Conservation (phyloP, 2,888 invertebrate species). For the Synergus itoensis region DNA sequence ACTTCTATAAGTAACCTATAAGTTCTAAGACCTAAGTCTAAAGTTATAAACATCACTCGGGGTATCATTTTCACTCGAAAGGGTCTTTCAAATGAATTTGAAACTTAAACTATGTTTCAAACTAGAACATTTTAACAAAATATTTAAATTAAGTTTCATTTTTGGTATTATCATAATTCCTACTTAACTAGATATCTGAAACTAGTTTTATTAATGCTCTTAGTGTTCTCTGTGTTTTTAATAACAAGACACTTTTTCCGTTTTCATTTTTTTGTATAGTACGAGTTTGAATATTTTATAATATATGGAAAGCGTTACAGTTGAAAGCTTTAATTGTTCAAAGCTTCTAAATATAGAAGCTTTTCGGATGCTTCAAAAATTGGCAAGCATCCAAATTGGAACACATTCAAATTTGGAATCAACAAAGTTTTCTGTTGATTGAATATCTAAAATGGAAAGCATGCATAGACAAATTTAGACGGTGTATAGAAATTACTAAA, state of each 20-base stretch:
- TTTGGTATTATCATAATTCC: too few species aligned
- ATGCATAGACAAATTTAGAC: neutral
- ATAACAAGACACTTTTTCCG: too few species aligned
- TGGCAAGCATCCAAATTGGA: neutral
- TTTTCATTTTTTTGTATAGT: too few species aligned
- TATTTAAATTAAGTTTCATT: too few species aligned
- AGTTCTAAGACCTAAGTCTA: conserved; percentile 8
- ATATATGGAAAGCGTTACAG: neutral
- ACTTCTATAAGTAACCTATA: conserved; percentile 25
- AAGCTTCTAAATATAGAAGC: neutral
- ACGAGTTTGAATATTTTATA: neutral
- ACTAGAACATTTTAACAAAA: too few species aligned
- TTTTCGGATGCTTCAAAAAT: conserved; percentile 1
- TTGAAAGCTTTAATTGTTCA: neutral
- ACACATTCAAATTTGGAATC: neutral
- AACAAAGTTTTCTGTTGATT: neutral
- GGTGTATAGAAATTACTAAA: neutral
- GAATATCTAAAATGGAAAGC: neutral
- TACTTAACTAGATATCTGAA: too few species aligned
- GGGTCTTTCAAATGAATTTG: neutral
- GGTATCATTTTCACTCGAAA: neutral
- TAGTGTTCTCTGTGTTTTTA: too few species aligned
- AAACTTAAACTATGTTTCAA: neutral
- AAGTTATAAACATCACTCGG: neutral
- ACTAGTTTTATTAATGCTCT: too few species aligned